Evolutionary conservation across 1,140 invertebrate genomes (phyloP), one percentile per base, ranked within the genome.

Genomic region (Sitophilus oryzae): DNA sequence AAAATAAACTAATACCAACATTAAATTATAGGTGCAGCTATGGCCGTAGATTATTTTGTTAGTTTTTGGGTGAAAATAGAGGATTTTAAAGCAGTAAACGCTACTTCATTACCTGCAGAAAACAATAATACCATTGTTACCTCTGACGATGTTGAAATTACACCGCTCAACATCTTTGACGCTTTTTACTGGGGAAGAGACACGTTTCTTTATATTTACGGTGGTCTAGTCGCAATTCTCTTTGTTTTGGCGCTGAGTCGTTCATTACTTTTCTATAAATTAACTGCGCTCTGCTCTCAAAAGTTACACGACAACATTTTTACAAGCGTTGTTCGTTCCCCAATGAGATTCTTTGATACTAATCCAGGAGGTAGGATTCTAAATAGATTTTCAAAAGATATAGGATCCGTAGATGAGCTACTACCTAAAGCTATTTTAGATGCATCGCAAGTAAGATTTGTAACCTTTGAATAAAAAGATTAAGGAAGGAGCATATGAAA

Each of bases 291-390:
- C 2, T 76, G 83, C 34, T 86, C 84, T n/a, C n/a, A n/a, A n/a
- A n/a, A n/a, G 0, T n/a, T n/a, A n/a, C n/a, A n/a, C n/a, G n/a
- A n/a, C 58, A 70, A 66, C 19, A 83, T 86, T 74, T 89, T 89
- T 66, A 62, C 66, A 16, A 73, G 74, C 25, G 69, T 86, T 9
- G 73, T 86, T 2, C 67, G 71, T 35, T 73, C 76, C 0, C 68
- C 83, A 0, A 91, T 93, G 85, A 68, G 79, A 8, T 95, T 94
- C 73, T 94, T 93, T 66, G 84, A 91, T 57, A 79, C 76, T 0
- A 91, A 86, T 69, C 83, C 85, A 2, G 82, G 81, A 51, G 92
- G 87, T 61, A 75, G 84, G 45, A 82, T 89, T 36, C 70, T 89
- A 11, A 90, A 91, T 69, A 71, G 87, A 60, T 90, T 89, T 72